Conservation (phyloP, 2,888 invertebrate genomes). For the Germaria angustata region DNA sequence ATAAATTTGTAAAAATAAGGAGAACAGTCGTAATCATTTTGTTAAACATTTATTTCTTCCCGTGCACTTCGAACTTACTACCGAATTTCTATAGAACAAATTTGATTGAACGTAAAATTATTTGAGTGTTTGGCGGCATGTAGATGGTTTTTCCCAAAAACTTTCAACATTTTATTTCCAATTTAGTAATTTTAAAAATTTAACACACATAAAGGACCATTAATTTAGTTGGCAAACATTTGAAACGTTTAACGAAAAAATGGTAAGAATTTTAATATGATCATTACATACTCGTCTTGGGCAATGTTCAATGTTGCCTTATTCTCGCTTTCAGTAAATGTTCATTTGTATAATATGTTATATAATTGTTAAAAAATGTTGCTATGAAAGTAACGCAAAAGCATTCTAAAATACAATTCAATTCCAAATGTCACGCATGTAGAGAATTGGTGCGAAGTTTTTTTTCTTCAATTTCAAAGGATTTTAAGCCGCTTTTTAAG, state of each 20-base stretch:
- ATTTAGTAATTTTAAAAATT: constrained; percentile 19
- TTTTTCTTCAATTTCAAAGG: constrained; percentile 24
- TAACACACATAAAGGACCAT: constrained; percentile 6
- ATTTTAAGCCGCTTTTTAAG: constrained; percentile 6
- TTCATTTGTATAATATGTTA: background rate
- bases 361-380: background rate
- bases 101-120: constrained; percentile 19
- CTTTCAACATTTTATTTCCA: background rate
- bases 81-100: background rate
- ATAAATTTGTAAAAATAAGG: too few relatives aligned
- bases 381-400: background rate
- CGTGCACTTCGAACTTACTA: background rate
- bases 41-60: background rate
- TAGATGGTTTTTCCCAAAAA: background rate
- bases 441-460: background rate
- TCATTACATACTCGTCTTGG: background rate
- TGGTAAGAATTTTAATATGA: background rate
- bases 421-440: background rate
- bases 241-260: background rate
- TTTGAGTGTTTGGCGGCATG: constrained; percentile 35
- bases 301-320: background rate
- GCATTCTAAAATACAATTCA: constrained; percentile 3
- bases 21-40: too few relatives aligned
- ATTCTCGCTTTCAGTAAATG: background rate
- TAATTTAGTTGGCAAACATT: background rate